Base-by-base conservation (phyloP, 2,797 vertebrate genomes). In the Sandelia bainsii region DNA sequence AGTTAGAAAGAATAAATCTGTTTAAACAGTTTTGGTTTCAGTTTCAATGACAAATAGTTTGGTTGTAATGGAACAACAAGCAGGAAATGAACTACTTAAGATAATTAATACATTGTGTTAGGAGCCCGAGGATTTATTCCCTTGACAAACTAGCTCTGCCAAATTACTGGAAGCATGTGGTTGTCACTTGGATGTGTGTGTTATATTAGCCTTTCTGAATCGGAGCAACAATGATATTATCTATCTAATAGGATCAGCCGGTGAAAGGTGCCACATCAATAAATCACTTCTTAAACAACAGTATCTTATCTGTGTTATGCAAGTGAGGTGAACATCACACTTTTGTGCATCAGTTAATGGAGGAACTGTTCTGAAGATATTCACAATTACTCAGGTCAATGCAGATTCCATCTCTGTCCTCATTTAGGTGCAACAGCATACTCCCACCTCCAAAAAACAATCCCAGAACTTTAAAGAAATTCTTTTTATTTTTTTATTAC, bases 231-330 rank as follows among this genome's bases (percentile, higher is more conserved):
- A 79, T 46, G 25, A 79, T 70, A 83, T 86, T 73, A 88, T 78
- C 67, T 58, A 16, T 73, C 42, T 81, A 80, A 80, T 44, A 50
- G 53, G 77, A 86, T 85, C 59, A 76, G 52, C 25, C 22, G 9
- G 42, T 3, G 17, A 63, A 75, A 77, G 52, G 72, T 75, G 72
- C 37, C 68, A 67, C 34, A 69, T 76, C 60, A 68, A 77, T 64
- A 83, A 66, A 82, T 80, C 68, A 64, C 70, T 19, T 61, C 44
- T 77, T 39, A 82, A 79, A 85, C 69, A 54, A 72, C 52, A 62
- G 49, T 58, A 69, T 79, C 78, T 72, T 48, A 81, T 87, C 69
- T 62, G 0, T 20, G 14, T 32, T 49, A 78, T 57, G 61, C 29
- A 49, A 65, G 29, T 1, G 29, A 80, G 48, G 63, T 69, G 68